Evolutionary conservation across 2,888 invertebrate species (phyloP).

Genomic region (Drosophila anceps): DNA sequence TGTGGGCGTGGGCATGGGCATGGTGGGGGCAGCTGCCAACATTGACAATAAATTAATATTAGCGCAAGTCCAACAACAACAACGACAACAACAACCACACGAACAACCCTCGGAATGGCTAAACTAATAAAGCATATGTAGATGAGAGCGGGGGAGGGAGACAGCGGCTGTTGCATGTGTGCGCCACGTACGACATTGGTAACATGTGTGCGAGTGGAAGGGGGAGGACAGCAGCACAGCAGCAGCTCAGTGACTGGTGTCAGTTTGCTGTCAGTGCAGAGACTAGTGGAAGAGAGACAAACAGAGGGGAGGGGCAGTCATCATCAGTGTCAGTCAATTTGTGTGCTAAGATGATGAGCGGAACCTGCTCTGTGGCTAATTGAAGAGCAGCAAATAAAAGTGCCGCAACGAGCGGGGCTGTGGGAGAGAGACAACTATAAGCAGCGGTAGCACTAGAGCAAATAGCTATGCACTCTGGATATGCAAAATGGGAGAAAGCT

Average conservation of each 20-base stretch:
- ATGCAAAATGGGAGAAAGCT: neutral
- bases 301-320: conserved; percentile 9
- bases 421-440: neutral
- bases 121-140: conserved; percentile 77
- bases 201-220: conserved; percentile 48
- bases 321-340: conserved; percentile 75
- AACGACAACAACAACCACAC: conserved; percentile 27
- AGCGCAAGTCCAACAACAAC: conserved; percentile 49
- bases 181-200: conserved; percentile 42
- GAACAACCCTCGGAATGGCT: conserved; percentile 47
- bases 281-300: neutral
- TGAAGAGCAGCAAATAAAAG: conserved; percentile 44
- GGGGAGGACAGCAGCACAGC: conserved; percentile 1
- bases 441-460: neutral
- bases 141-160: conserved; percentile 13
- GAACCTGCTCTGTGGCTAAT: conserved; percentile 66
- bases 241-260: conserved; percentile 67
- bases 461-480: neutral
- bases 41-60: conserved; percentile 78
- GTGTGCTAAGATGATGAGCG: conserved; percentile 56
- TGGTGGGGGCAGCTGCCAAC: conserved; percentile 29
- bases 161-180: conserved; percentile 22
- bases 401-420: neutral
- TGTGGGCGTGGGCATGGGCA: neutral
- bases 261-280: conserved; percentile 69